These are phyloP conservation scores for Crotalus adamanteus DNA, from an alignment of 2,797 vertebrate species.

Conservation along the genomic window DNA sequence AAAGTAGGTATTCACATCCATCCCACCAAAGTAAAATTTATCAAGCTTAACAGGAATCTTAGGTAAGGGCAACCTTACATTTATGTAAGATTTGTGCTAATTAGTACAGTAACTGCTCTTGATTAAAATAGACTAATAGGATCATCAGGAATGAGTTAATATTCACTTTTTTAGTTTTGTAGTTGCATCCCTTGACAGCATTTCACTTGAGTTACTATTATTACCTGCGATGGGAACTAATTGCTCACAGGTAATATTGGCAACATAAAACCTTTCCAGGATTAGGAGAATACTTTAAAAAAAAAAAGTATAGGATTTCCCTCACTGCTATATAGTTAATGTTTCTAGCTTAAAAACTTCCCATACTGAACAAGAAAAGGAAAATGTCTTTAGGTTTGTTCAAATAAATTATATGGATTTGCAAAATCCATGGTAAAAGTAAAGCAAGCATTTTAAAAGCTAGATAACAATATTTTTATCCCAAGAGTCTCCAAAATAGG, in stretches of 20 bases:
- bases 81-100: neutral
- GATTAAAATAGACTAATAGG: neutral
- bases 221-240: neutral
- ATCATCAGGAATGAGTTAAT: too few species aligned
- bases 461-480: slow-evolving; percentile 32
- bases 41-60: neutral
- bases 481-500: neutral
- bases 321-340: neutral
- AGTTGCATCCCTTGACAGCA: neutral
- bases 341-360: slow-evolving; percentile 39
- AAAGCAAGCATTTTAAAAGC: slow-evolving; percentile 29
- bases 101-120: neutral
- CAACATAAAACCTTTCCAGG: neutral
- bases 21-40: neutral
- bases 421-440: slow-evolving; percentile 38
- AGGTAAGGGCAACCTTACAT: neutral
- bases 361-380: slow-evolving; percentile 35
- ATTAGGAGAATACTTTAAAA: neutral
- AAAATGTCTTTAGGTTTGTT: slow-evolving; percentile 46
- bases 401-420: slow-evolving; percentile 55
- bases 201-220: neutral
- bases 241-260: slow-evolving; percentile 1
- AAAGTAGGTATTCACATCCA: neutral
- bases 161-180: neutral
- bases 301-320: slow-evolving; percentile 9